Percentiles rank a stretch among this genome's conserved stretches.
Conservation (phyloP, 2,113 vertebrate species). For the Sus scrofa region DNA sequence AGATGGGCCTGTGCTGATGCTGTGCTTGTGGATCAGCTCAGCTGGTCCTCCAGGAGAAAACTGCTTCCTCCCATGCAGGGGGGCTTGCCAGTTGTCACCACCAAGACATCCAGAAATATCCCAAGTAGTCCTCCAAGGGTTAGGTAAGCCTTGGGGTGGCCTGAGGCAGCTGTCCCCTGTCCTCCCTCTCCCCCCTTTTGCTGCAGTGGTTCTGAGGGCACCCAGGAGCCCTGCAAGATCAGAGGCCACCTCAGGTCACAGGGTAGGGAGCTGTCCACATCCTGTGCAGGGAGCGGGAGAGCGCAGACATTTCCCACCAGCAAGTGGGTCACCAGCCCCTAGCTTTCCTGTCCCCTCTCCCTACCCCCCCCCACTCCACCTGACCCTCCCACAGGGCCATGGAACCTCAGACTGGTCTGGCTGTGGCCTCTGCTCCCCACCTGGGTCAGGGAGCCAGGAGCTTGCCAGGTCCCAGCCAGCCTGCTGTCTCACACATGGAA, state of each 20-base stretch:
- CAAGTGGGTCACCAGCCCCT: too few relatives aligned
- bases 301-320: background rate
- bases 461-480: background rate
- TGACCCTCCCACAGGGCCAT: too few relatives aligned
- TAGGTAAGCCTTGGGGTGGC: background rate
- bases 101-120: background rate
- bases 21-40: accelerated
- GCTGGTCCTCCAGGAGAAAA: background rate
- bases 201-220: too few relatives aligned
- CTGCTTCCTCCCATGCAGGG: background rate
- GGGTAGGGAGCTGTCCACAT: background rate
- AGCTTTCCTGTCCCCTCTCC: background rate
- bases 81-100: background rate
- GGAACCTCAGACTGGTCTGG: accelerated
- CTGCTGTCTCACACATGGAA: background rate
- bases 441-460: too few relatives aligned
- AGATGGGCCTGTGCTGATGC: accelerated
- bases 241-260: background rate
- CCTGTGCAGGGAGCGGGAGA: background rate
- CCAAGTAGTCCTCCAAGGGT: background rate
- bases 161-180: background rate
- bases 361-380: too few relatives aligned
- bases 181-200: accelerated
- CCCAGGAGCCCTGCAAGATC: background rate
- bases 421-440: background rate